These are phyloP conservation scores for Clinocottus analis DNA, from an alignment of 2,113 vertebrate species.

Conservation along the genomic window DNA sequence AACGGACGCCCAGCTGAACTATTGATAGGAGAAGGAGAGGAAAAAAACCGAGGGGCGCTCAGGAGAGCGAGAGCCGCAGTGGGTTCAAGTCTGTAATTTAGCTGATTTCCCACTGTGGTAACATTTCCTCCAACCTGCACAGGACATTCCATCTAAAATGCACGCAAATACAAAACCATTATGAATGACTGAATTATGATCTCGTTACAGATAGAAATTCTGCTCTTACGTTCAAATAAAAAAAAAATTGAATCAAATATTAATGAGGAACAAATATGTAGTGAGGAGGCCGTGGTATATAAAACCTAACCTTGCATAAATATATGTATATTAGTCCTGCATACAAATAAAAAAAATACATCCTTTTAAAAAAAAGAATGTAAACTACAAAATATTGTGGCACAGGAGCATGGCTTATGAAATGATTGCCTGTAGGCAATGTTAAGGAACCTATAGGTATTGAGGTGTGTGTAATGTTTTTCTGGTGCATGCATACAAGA, in stretches of 20 bases:
- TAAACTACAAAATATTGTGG: background rate
- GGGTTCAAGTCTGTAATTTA: conserved; percentile 49
- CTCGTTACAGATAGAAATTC: conserved; percentile 10
- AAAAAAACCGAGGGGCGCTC: conserved; percentile 2
- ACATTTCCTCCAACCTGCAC: conserved; percentile 20
- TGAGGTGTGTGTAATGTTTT: background rate
- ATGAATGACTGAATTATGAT: conserved; percentile 16
- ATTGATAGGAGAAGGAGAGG: conserved; percentile 38
- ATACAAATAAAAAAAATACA: background rate
- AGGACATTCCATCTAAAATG: conserved; percentile 35
- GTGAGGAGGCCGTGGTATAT: background rate
- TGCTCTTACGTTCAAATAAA: background rate
- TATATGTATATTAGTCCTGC: background rate
- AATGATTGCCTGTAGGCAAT: background rate
- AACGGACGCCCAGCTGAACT: conserved; percentile 42
- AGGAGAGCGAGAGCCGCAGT: conserved; percentile 31
- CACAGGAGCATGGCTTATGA: background rate
- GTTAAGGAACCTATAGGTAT: background rate
- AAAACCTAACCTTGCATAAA: background rate
- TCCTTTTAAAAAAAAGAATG: background rate
- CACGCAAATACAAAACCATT: conserved; percentile 24
- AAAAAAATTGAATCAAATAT: conserved; percentile 10
- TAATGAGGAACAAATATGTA: conserved; percentile 9
- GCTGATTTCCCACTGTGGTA: conserved; percentile 45
- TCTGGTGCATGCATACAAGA: background rate